Evolutionary conservation across 1,140 invertebrate species (phyloP), one percentile per base, ranked within the genome.

Genomic region (Drosophila pseudoobscura): DNA sequence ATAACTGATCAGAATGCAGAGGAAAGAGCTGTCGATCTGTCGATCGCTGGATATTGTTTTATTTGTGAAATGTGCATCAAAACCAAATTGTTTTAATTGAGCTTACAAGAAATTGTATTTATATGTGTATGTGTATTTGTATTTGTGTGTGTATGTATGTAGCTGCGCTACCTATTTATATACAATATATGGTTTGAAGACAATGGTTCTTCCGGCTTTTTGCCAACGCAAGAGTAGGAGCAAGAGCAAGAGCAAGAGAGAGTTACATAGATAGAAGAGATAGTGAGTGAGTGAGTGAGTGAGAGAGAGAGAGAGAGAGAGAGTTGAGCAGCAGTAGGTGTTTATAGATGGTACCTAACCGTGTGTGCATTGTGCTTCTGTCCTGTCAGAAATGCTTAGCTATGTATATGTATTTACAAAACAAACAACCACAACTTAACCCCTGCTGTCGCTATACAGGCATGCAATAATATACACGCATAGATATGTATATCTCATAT

Each of bases 1-100:
- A 9, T 31, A 8, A 31, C 29, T 31, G 29, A 8, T 31, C 0
- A 8, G 7, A 31, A 8, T 31, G 20, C 20, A 26, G 41, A 44
- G 24, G 54, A 22, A 56, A 7, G 11, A 22, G 8, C 31, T 31
- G 3, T 9, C 31, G 29, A 8, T 7, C 31, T 31, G 8, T 31
- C 31, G 31, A 31, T 31, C 31, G 31, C 31, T 9, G 31, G 3
- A 9, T 31, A 9, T 8, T 31, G 0, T 31, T 31, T 8, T 54
- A 41, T 55, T 55, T 47, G 31, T 47, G 71, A 47, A 51, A 47
- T 60, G 66, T 60, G 66, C 47, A 71, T 74, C 71, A 58, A 75
- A 65, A 74, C 57, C 53, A 56, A 65, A 75, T 26, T 26, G 13
- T 75, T 74, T 65, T 53, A 75, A 75, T 75, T 75, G 71, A 75